These are phyloP conservation scores for Ethmia dodecea DNA, from an alignment of 2,888 invertebrate genomes.

Conservation along the genomic window DNA sequence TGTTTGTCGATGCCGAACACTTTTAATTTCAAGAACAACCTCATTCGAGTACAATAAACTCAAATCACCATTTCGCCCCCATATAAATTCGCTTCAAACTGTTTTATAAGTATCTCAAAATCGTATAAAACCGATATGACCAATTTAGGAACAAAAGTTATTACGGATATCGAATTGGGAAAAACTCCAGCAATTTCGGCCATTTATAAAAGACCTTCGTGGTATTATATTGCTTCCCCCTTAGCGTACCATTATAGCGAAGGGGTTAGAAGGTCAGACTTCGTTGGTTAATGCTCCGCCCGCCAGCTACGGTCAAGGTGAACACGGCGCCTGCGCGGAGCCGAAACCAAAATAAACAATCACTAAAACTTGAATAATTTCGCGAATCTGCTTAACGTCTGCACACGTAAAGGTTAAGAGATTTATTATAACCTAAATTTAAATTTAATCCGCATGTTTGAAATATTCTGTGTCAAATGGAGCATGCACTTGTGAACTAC, in stretches of 20 bases:
- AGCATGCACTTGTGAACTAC: too few species aligned
- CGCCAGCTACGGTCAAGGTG: slow-evolving; percentile 59
- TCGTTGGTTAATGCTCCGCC: slow-evolving; percentile 43
- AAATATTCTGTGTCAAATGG: too few species aligned
- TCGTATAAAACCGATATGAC: too few species aligned
- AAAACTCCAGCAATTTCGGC: slow-evolving; percentile 7
- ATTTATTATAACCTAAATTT: too few species aligned
- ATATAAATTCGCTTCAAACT: too few species aligned
- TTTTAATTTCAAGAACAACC: too few species aligned
- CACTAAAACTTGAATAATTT: slow-evolving; percentile 38
- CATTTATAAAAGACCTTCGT: slow-evolving; percentile 10
- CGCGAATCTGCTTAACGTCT: slow-evolving; percentile 34
- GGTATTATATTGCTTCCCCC: slow-evolving; percentile 2
- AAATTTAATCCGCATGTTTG: too few species aligned
- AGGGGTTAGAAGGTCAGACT: slow-evolving; percentile 41
- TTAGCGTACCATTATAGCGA: not conserved
- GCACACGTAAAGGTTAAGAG: too few species aligned
- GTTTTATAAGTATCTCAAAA: too few species aligned
- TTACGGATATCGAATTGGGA: slow-evolving; percentile 9
- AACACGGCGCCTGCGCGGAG: slow-evolving; percentile 44
- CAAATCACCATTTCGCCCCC: too few species aligned
- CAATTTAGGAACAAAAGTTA: slow-evolving; percentile 8
- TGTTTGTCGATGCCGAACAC: too few species aligned
- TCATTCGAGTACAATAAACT: too few species aligned
- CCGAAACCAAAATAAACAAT: slow-evolving; percentile 49